Evolutionary conservation across 2,113 vertebrate species (phyloP).

Genomic region (Amblyornis subalaris): DNA sequence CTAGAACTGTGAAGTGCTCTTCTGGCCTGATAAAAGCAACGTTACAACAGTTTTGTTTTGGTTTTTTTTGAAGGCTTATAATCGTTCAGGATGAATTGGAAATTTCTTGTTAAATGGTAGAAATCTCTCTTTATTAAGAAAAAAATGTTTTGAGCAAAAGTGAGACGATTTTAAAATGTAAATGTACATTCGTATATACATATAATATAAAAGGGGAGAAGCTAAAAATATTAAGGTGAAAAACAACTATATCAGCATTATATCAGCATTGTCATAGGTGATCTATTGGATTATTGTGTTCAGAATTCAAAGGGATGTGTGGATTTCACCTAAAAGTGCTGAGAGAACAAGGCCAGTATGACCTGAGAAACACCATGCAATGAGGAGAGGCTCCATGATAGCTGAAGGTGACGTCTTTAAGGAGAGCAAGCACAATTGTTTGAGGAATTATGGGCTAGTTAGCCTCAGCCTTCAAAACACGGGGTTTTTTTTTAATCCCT

Average conservation of each 20-base stretch:
- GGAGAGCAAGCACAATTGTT: background rate
- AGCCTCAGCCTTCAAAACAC: background rate
- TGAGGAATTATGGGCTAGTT: background rate
- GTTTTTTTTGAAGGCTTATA: background rate
- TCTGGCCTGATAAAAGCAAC: background rate
- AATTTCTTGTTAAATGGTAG: background rate
- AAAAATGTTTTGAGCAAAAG: background rate
- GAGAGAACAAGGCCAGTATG: background rate
- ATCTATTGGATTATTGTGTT: background rate
- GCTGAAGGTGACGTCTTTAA: background rate
- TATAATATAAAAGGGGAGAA: background rate
- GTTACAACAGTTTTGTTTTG: background rate
- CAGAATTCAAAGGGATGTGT: background rate
- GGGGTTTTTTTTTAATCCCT: fast-evolving
- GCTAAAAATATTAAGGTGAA: background rate
- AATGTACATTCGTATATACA: background rate
- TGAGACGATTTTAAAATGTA: background rate
- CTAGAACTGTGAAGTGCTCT: background rate
- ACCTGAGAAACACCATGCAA: background rate
- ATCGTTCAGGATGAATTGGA: background rate
- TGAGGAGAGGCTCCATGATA: background rate
- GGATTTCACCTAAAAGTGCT: background rate
- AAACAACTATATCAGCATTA: background rate
- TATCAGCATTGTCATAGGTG: background rate
- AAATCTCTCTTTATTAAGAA: background rate